Base-by-base conservation (phyloP, 2,113 vertebrate species). In the Solea solea region DNA sequence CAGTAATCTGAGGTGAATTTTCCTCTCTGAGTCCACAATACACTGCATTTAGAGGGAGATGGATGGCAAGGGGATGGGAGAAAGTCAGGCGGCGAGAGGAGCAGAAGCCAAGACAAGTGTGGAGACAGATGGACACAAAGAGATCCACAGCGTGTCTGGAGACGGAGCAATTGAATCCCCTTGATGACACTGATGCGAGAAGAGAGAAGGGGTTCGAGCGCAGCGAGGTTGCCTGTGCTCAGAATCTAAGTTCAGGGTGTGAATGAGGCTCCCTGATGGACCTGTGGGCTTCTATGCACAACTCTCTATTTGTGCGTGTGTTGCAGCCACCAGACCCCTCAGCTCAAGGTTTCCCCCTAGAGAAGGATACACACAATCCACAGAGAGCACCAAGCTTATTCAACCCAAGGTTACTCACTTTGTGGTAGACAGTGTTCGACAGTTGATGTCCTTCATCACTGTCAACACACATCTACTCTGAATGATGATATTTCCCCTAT, bases 301-400 rank as follows among this genome's bases (percentile, higher is more conserved):
- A 57, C 42, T 28, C 16, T 57, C 8, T 15, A 44, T 74, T 54
- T 72, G 9, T 65, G 13, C 51, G 51, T 56, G 21, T 56, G 53
- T 39, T 51, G 40, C 41, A 15, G 61, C 53, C 53, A 65, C 16
- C 39, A 63, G 42, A 68, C 45, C 57, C 34, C 72, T 45, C 50
- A 61, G 65, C 79, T 83, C 74, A 89, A 81, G 72, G 85, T 78
- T 90, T 80, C 28, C 57, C 62, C 82, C 69, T 28, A 42, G 61
- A 76, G 73, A 50, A 50, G 48, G 73, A 77, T 73, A 66, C 64
- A 74, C 67, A 75, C 14, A 25, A 28, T 68, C 71, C 67, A 39
- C 27, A 54, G 72, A 74, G 63, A 27, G n/a, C 3, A 34, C 41
- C 40, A 21, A 51, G 44, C 41, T 15, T 25, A 72, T 72, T 69